A percentile compares a stretch with the other conserved stretches of the same genome.
These are phyloP conservation scores for Temnothorax nylanderi DNA, from an alignment of 1,140 invertebrate species.

Conservation along the genomic window DNA sequence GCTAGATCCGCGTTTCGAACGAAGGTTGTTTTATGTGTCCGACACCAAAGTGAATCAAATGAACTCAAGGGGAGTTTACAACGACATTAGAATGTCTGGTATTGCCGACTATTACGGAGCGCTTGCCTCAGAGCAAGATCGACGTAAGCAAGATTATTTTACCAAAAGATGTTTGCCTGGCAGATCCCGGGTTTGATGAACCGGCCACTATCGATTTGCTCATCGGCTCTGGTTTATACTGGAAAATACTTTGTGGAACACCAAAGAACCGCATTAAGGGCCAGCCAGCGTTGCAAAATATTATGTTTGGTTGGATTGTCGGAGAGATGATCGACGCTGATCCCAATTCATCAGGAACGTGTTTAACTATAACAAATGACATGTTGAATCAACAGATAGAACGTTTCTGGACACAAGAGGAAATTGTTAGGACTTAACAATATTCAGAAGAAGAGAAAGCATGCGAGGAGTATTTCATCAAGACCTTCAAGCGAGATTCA, in stretches of 20 bases:
- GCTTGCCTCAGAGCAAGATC: background rate
- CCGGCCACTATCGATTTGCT: background rate
- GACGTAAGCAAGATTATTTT: background rate
- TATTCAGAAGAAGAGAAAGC: background rate
- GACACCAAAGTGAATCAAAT: too few species aligned
- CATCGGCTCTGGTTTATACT: background rate
- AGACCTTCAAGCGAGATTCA: background rate
- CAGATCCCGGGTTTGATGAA: background rate
- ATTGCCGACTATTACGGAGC: background rate
- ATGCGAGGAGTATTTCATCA: background rate
- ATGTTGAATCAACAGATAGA: background rate
- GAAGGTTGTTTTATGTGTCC: too few species aligned
- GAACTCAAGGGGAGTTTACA: background rate
- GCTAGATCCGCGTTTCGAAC: too few species aligned
- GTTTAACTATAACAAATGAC: background rate
- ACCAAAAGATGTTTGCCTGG: background rate
- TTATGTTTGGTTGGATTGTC: background rate
- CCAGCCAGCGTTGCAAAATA: constrained; percentile 1
- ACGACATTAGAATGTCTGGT: background rate
- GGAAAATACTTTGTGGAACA: background rate
- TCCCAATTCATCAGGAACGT: too few species aligned
- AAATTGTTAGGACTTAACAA: background rate
- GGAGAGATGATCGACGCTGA: background rate
- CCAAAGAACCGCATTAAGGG: background rate
- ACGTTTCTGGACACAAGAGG: background rate